These are phyloP conservation scores for Cepaea nemoralis DNA, from an alignment of 1,140 invertebrate genomes.

Conservation along the genomic window DNA sequence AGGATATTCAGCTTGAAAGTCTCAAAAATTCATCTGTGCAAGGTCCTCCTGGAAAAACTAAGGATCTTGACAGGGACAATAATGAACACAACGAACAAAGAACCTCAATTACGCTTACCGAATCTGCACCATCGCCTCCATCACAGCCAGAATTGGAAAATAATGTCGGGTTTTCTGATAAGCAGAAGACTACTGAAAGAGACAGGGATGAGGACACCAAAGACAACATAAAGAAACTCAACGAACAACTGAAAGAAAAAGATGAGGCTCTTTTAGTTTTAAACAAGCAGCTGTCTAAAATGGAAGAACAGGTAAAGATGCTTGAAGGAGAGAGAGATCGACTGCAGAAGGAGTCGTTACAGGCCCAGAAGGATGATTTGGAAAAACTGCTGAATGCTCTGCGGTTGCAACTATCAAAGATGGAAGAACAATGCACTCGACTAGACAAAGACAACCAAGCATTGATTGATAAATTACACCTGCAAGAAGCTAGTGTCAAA, in stretches of 20 bases:
- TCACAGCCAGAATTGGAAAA: too few species aligned
- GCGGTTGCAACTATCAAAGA: conserved; percentile 45
- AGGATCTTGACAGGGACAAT: not conserved
- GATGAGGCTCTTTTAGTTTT: conserved; percentile 1
- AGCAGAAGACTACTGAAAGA: too few species aligned
- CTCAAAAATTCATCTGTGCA: not conserved
- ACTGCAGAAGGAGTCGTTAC: conserved; percentile 29
- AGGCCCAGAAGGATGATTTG: conserved; percentile 47
- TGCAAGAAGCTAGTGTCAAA: conserved; percentile 41
- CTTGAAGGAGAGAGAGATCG: conserved; percentile 35
- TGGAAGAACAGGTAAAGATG: conserved; percentile 31
- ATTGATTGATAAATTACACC: conserved; percentile 56
- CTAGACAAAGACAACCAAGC: conserved; percentile 57
- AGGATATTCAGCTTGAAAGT: not conserved
- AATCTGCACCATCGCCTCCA: too few species aligned
- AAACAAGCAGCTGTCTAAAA: not conserved
- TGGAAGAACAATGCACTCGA: conserved; percentile 56
- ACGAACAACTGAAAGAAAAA: conserved; percentile 29
- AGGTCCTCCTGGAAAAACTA: not conserved
- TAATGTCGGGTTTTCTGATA: too few species aligned
- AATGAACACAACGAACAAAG: not conserved
- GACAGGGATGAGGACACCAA: not conserved
- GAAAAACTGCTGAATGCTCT: conserved; percentile 44
- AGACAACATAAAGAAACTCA: conserved; percentile 9
- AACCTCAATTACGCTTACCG: not conserved